A percentile compares a stretch with the other conserved stretches of the same genome.
Evolutionary conservation across 2,113 vertebrate genomes (phyloP).

Genomic region (Triplophysa tibetana): DNA sequence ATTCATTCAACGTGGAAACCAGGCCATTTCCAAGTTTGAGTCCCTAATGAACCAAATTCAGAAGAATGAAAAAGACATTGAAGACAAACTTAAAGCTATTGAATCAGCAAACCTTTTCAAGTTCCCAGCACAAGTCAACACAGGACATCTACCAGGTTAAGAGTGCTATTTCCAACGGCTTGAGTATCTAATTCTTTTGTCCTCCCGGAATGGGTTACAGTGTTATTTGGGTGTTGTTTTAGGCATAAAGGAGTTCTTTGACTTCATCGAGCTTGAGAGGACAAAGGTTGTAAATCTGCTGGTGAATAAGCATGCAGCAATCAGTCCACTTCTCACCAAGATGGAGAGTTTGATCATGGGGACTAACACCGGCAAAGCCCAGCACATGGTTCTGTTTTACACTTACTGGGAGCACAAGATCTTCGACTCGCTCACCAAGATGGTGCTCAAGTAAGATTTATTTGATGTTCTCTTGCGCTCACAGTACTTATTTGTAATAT

Average conservation of each 20-base stretch:
- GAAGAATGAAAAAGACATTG: constrained; percentile 80
- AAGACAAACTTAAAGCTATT: constrained; percentile 75
- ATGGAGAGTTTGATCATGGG: constrained; percentile 80
- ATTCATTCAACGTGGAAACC: constrained; percentile 76
- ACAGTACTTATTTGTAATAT: not conserved
- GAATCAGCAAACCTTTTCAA: constrained; percentile 84
- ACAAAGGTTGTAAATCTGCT: constrained; percentile 76
- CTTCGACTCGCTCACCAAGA: constrained; percentile 78
- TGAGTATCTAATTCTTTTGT: not conserved
- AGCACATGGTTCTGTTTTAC: constrained; percentile 82
- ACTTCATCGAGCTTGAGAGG: constrained; percentile 77
- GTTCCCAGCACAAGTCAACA: constrained; percentile 65
- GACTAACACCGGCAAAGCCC: constrained; percentile 82
- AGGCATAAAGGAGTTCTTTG: constrained; percentile 90
- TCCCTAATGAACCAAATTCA: constrained; percentile 83
- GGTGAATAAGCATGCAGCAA: constrained; percentile 78
- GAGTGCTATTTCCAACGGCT: not conserved
- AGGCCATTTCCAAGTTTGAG: constrained; percentile 82
- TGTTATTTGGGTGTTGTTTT: constrained; percentile 27
- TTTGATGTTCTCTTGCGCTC: not conserved
- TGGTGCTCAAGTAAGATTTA: constrained; percentile 83
- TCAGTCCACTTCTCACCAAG: constrained; percentile 82
- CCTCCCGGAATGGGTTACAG: not conserved
- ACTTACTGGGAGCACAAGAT: constrained; percentile 84
- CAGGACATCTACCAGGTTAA: constrained; percentile 79